Evolutionary conservation across 2,797 vertebrate genomes (phyloP), one percentile per base, ranked within the genome.

Genomic region (Phataginus tricuspis): DNA sequence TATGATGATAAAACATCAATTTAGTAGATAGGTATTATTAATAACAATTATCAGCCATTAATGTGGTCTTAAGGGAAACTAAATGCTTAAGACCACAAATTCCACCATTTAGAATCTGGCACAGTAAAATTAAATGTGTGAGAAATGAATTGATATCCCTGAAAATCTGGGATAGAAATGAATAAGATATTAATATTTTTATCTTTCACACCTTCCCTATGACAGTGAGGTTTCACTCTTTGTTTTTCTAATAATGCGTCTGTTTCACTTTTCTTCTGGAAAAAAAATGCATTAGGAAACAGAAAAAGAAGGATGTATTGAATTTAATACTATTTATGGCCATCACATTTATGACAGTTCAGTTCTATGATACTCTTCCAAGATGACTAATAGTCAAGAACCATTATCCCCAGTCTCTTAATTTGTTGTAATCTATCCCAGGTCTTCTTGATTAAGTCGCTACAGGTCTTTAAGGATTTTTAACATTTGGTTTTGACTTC

Each of bases 1-100:
- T 79, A 80, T 16, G 92, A 96, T 45, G 93, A 88, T 94, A 88
- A 97, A 97, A 96, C 84, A 71, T 75, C 96, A 69, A 95, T 89
- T 95, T 94, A 29, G 95, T 96, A 95, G 61, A 97, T 57, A 96
- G 85, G 72, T 91, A 94, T 59, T 85, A 85, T 66, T 92, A 83
- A 51, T 94, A 34, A 55, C 16, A 57, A 93, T 86, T 97, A 97
- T 91, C 64, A 90, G 77, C 88, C 86, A n/a, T 75, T 93, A 95
- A 91, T 64, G 31, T 91, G 61, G 66, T 90, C 10, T 85, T 84
- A 71, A 64, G 74, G 53, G 63, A 93, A 90, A 49, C 27, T 55
- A 27, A 69, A 87, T 85, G 29, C 23, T 68, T 90, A 34, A 95
- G 86, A 83, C 78, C 75, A 86, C 16, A 14, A 69, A 89, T 82